Evolutionary conservation across 1,140 invertebrate species (phyloP), one percentile per base, ranked within the genome.

Genomic region (Sitophilus oryzae): DNA sequence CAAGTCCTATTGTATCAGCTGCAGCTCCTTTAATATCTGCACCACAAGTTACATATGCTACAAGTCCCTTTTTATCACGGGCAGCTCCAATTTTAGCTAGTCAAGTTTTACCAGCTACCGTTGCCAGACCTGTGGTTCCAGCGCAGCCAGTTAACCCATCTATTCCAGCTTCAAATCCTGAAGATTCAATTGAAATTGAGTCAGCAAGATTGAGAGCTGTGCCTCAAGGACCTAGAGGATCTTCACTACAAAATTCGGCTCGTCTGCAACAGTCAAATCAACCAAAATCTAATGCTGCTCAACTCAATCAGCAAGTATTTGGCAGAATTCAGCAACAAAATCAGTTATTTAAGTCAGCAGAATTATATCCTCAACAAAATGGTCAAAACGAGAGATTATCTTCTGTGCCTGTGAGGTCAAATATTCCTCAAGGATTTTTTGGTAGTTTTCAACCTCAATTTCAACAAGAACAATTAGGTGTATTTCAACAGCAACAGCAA

Each of bases 101-200:
- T n/a, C 47, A 19, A 5, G 30, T 41, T 16, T 36, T 41, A 3
- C 18, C 51, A 21, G 42, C 51, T 43, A 18, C 9, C n/a, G 15
- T 23, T 6, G 37, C 50, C 2, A 0, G 14, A 25, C 34, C 47
- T 22, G 35, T 49, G 8, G 18, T 20, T 11, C 11, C 35, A 14
- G 8, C 18, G 20, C 34, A 15, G 10, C 19, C 30, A 3, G 6
- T 18, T 5, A n/a, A 10, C 9, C 22, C 37, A 19, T 4, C 36
- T 9, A 16, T 36, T 0, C 45, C 23, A 34, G 45, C 34, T 1
- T n/a, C 15, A 15, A 55, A 55, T 19, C 44, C 52, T 1, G 52
- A 55, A 18, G 52, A 55, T 34, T 20, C 52, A 3, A 42, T 55
- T 8, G 52, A 55, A 41, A 37, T 55, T 40, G 52, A 55, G n/a